Evolutionary conservation across 2,797 vertebrate genomes (phyloP).

Genomic region (Phrynocephalus vlangalii): DNA sequence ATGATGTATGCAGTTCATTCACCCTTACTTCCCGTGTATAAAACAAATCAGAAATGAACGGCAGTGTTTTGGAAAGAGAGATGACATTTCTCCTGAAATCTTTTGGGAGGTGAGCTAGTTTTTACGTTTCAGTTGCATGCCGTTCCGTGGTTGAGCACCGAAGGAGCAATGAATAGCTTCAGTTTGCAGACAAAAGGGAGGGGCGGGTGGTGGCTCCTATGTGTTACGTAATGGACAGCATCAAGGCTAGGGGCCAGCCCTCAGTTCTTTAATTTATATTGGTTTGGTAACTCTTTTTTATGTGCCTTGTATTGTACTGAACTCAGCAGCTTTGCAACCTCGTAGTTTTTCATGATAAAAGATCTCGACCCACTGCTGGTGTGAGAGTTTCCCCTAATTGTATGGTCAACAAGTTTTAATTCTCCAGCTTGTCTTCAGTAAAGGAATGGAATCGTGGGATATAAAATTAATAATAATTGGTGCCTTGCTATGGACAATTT

Average conservation of each 20-base stretch:
- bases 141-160: background rate
- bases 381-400: too few species aligned
- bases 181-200: background rate
- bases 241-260: background rate
- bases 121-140: conserved; percentile 2
- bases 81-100: background rate
- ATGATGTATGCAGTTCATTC: background rate
- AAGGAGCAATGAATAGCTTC: background rate
- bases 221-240: background rate
- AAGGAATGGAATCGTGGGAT: too few species aligned
- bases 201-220: background rate
- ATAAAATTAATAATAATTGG: too few species aligned
- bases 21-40: background rate
- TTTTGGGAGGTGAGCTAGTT: background rate
- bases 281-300: background rate
- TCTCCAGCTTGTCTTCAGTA: too few species aligned
- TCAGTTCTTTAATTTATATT: background rate
- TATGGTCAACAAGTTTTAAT: too few species aligned
- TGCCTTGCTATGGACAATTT: too few species aligned
- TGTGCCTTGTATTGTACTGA: background rate
- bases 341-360: background rate
- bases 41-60: too few species aligned
- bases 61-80: background rate
- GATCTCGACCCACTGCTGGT: too few species aligned
- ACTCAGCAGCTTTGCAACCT: background rate